Evolutionary conservation across 2,888 invertebrate genomes (phyloP).

Genomic region (Lysandra bellargus): DNA sequence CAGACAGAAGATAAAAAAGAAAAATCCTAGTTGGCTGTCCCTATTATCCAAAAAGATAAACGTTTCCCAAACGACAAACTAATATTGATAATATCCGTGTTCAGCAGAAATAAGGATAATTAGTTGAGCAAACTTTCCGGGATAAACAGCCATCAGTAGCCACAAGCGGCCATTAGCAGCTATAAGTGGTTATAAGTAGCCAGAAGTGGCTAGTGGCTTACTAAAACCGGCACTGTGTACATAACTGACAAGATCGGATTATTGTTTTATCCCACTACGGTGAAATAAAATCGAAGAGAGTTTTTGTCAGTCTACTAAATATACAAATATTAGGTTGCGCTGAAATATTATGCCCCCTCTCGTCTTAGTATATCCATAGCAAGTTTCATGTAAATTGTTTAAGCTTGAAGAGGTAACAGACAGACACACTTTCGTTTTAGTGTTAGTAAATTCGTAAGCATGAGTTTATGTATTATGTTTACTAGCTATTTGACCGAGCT

Average conservation of each 20-base stretch:
- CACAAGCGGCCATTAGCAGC: neutral
- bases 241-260: neutral
- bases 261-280: no score
- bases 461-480: no score
- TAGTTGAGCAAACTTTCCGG: slow-evolving; percentile 1
- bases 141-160: neutral
- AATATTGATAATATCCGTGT: slow-evolving; percentile 16
- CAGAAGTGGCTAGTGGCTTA: neutral
- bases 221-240: neutral
- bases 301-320: no score
- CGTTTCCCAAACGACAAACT: neutral
- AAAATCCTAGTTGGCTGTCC: neutral
- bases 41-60: neutral
- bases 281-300: no score
- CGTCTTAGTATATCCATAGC: no score
- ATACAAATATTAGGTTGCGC: no score
- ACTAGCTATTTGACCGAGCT: no score
- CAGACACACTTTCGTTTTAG: no score
- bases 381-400: no score
- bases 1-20: neutral
- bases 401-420: no score
- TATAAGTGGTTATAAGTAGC: neutral
- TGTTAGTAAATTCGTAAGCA: no score
- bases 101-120: slow-evolving; percentile 1
- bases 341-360: no score